Percentiles rank a stretch among this genome's conserved stretches.
These are phyloP conservation scores for Pachydiplax longipennis DNA, from an alignment of 2,888 invertebrate species.

Conservation along the genomic window DNA sequence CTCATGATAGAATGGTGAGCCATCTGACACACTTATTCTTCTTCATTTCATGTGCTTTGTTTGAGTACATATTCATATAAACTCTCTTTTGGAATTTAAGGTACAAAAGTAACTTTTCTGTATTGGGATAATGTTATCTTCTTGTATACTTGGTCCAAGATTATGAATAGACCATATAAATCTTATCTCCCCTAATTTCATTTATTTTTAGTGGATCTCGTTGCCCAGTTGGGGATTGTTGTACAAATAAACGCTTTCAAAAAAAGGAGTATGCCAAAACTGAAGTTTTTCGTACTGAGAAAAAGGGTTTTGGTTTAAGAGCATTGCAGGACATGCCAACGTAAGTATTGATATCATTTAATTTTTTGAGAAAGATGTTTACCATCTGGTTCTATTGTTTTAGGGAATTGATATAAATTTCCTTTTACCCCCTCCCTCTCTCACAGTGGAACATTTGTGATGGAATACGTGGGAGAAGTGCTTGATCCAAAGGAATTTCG, in stretches of 20 bases:
- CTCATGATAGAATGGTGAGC: constrained; percentile 97
- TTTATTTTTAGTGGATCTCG: constrained; percentile 82
- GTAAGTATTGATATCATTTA: constrained; percentile 65
- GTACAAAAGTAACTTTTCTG: no score
- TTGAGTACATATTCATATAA: no score
- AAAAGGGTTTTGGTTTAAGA: constrained; percentile 94
- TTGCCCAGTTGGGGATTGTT: constrained; percentile 88
- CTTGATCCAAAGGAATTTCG: constrained; percentile 90
- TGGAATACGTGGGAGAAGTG: constrained; percentile 99
- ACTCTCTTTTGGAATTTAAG: no score
- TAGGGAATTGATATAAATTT: not conserved
- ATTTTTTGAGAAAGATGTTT: not conserved
- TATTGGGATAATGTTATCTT: no score
- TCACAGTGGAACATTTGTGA: constrained; percentile 88
- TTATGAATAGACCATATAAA: no score
- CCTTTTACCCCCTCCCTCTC: constrained; percentile 49
- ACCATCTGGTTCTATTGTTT: not conserved
- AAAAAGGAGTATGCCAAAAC: constrained; percentile 83
- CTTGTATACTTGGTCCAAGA: no score
- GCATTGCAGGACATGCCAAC: constrained; percentile 74
- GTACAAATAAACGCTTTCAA: constrained; percentile 95
- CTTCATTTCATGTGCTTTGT: not conserved
- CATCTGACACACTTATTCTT: constrained; percentile 47
- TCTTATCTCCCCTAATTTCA: no score
- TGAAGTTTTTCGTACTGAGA: constrained; percentile 79